Conservation (phyloP, 2,888 invertebrate species). For the Dryobotodes eremita region DNA sequence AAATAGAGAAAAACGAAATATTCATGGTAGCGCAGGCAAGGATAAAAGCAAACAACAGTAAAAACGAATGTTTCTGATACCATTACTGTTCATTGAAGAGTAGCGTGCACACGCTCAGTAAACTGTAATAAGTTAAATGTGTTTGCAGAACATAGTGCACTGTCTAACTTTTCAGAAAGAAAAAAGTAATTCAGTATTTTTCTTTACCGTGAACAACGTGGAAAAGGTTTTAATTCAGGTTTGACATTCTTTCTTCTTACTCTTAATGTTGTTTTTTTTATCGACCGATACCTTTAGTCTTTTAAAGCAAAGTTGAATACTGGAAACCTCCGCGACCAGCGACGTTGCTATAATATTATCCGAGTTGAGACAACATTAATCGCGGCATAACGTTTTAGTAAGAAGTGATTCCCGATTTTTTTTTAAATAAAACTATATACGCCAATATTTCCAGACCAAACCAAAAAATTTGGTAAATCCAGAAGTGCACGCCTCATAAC, state of each 20-base stretch:
- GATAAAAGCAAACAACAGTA: constrained; percentile 3
- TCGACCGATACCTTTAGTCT: not conserved
- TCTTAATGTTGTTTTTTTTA: not conserved
- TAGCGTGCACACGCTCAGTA: constrained; percentile 10
- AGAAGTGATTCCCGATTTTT: not conserved
- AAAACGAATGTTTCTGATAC: constrained; percentile 8
- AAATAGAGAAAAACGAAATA: no score
- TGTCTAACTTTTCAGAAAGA: not conserved
- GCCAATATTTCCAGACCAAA: not conserved
- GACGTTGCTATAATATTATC: not conserved
- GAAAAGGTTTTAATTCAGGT: not conserved
- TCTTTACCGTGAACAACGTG: not conserved
- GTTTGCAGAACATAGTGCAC: not conserved
- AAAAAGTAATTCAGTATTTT: not conserved
- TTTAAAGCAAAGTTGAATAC: not conserved
- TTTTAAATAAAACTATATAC: not conserved
- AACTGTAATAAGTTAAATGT: constrained; percentile 4
- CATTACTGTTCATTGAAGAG: not conserved
- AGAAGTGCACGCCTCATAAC: no score
- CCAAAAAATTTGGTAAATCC: no score
- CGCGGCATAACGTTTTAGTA: not conserved
- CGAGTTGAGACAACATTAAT: not conserved
- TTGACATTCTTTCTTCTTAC: not conserved
- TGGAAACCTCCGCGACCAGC: not conserved
- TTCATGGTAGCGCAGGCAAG: not conserved